Evolutionary conservation across 1,140 invertebrate species (phyloP), one percentile per base, ranked within the genome.

Genomic region (Phocides pigmalion): DNA sequence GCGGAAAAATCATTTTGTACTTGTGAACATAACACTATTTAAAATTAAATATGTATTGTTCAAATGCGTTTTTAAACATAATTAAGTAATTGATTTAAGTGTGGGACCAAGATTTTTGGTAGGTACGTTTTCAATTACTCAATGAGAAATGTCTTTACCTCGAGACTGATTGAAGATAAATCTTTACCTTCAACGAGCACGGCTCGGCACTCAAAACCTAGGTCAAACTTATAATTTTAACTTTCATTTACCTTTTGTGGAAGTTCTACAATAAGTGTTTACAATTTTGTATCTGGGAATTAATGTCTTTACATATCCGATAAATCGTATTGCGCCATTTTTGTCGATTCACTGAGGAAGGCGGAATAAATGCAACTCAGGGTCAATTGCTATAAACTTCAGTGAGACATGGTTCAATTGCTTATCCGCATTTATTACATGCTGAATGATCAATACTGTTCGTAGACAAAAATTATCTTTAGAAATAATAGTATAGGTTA

Each of bases 241-340:
- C 58, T 49, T 61, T 61, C 44, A 61, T 61, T 49, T 25, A 16
- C 44, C 58, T 61, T 61, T 37, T 49, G 22, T 35, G 58, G 16
- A 25, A 39, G 15, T n/a, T 12, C 20, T 16, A 37, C 20, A 61
- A 59, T 46, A 46, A 28, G 46, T 1, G 14, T 6, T 17, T 42
- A 42, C 15, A 16, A 17, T 42, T 15, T 15, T 32, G 58, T 35
- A 39, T 61, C 12, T 20, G 17, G 39, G 32, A 61, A 35, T 39
- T 47, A 53, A 37, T 37, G 32, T 17, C 9, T 11, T 16, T 3
- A 1, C 12, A 14, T 19, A 42, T 19, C 5, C 9, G 16, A 53
- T 8, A 17, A 35, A 53, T 53, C 20, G 25, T 25, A 32, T 12
- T 28, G n/a, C 22, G 12, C 22, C 25, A 25, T 50, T 16, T 32